phyloP scores from a whole-genome alignment of 2,113 vertebrate species.

The Dipodomys ordii region DNA sequence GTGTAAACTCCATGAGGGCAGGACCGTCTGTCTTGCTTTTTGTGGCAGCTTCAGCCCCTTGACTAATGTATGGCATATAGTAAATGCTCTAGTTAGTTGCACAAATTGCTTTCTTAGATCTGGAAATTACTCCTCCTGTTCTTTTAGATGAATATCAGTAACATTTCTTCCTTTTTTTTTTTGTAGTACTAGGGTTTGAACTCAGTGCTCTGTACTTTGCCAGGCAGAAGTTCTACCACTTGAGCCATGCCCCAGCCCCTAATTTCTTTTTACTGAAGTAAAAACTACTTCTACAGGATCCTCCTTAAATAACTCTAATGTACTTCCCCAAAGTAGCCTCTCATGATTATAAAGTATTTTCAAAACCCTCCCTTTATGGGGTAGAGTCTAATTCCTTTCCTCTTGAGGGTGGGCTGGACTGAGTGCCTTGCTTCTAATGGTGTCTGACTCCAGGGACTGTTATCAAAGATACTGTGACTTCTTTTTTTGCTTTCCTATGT shows the following conservation, averaged over 20 bases:
- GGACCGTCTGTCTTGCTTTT: neutral
- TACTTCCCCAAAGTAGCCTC: neutral
- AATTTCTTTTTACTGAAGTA: neutral
- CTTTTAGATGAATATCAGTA: neutral
- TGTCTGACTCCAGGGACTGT: neutral
- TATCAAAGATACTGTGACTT: neutral
- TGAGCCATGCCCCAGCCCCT: no score
- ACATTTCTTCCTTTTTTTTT: neutral
- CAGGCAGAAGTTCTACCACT: no score
- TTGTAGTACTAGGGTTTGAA: no score
- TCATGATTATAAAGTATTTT: constrained; percentile 21
- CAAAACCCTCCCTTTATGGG: neutral
- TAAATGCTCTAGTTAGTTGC: neutral
- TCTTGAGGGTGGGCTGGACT: neutral
- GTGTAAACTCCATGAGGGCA: neutral
- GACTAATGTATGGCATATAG: neutral
- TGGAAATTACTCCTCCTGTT: neutral
- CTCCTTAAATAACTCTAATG: neutral
- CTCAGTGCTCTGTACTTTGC: no score
- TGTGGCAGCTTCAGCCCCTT: neutral
- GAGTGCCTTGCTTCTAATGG: neutral
- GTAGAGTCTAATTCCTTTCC: neutral
- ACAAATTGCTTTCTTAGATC: constrained; percentile 11
- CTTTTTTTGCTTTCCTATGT: neutral
- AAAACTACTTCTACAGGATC: neutral